Evolutionary conservation across 2,888 invertebrate species (phyloP).

Genomic region (Alloplasta piceator): DNA sequence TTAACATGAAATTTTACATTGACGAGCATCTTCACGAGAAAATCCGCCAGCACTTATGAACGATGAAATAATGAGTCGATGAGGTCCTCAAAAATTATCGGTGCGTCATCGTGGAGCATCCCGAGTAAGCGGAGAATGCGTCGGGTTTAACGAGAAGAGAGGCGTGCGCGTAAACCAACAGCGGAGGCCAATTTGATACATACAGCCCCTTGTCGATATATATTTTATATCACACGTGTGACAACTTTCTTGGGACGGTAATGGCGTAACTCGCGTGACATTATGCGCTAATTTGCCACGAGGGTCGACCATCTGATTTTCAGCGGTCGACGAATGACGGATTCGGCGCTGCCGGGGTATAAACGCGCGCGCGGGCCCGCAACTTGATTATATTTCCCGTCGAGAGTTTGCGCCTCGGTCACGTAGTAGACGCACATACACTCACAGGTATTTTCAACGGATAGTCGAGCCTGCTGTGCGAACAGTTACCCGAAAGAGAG

Average conservation of each 20-base stretch:
- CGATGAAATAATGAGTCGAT: constrained; percentile 51
- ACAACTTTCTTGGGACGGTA: no score
- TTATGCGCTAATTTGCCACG: no score
- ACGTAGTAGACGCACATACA: constrained; percentile 1
- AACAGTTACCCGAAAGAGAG: constrained; percentile 29
- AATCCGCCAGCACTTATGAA: no score
- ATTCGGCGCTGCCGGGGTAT: constrained; percentile 15
- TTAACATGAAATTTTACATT: no score
- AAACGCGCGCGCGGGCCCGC: constrained; percentile 27
- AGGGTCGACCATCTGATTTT: no score
- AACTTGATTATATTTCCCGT: constrained; percentile 64
- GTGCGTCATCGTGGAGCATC: constrained; percentile 29
- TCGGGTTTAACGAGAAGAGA: constrained; percentile 24
- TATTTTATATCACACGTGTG: no score
- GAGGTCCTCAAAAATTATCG: constrained; percentile 48
- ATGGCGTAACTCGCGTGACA: no score
- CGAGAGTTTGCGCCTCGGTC: constrained; percentile 58
- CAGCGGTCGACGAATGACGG: no score
- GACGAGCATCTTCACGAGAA: no score
- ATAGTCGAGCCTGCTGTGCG: constrained; percentile 42
- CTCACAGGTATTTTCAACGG: constrained; percentile 22
- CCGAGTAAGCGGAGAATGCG: constrained; percentile 3
- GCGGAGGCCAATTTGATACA: constrained; percentile 6
- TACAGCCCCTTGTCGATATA: not conserved
- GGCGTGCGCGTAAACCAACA: constrained; percentile 42